Conservation (phyloP, 2,797 vertebrate species). For the Loriculus beryllinus region DNA sequence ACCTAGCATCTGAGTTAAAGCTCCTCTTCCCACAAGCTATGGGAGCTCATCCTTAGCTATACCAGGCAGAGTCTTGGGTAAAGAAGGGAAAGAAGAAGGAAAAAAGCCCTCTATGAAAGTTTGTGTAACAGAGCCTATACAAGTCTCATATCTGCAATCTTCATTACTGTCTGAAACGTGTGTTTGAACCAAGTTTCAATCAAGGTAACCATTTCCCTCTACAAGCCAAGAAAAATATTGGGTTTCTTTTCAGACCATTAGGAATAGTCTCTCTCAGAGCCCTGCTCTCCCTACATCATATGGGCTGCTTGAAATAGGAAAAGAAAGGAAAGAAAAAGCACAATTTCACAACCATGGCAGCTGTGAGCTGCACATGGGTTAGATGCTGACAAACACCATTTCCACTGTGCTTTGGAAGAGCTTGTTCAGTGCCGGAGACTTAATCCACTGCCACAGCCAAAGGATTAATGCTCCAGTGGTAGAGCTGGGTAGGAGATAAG, state of each 20-base stretch:
- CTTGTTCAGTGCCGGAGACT: background rate
- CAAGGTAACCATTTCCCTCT: slow-evolving; percentile 53
- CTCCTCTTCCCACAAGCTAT: background rate
- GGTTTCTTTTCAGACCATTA: slow-evolving; percentile 64
- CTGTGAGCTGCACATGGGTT: background rate
- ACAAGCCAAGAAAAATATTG: slow-evolving; percentile 60
- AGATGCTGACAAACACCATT: slow-evolving; percentile 11
- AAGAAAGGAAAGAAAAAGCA: background rate
- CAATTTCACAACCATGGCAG: background rate
- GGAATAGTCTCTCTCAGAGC: slow-evolving; percentile 15
- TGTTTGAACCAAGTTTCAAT: slow-evolving; percentile 44
- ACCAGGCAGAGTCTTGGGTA: background rate
- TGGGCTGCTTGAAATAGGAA: background rate
- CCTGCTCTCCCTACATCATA: slow-evolving; percentile 26
- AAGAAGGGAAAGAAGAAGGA: background rate
- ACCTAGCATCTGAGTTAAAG: slow-evolving; percentile 8
- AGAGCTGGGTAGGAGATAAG: background rate
- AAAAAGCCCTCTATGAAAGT: background rate
- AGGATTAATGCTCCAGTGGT: background rate
- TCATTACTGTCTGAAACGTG: slow-evolving; percentile 38
- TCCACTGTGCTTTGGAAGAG: slow-evolving; percentile 26
- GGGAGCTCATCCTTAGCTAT: background rate
- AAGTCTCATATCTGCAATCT: slow-evolving; percentile 30
- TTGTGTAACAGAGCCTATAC: background rate
- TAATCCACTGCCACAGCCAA: background rate